Evolutionary conservation across 2,888 invertebrate species (phyloP).

Genomic region (Endotricha flammealis): DNA sequence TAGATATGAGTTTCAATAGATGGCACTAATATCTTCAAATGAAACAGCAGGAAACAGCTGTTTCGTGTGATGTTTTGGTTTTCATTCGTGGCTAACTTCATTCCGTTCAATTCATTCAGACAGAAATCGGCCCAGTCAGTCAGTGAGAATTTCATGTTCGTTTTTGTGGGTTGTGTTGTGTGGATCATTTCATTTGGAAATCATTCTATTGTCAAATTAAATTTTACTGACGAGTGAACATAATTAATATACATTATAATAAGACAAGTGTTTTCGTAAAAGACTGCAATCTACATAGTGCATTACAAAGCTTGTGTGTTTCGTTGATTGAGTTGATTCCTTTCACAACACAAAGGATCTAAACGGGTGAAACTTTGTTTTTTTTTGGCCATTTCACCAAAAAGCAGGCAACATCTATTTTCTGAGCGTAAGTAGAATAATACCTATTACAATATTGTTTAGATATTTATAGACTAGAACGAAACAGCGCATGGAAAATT

Average conservation of each 20-base stretch:
- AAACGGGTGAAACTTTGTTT: slow-evolving; percentile 35
- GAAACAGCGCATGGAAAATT: too few relatives aligned
- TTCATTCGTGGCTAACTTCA: slow-evolving; percentile 51
- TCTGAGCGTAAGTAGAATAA: slow-evolving; percentile 38
- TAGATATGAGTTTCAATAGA: slow-evolving; percentile 15
- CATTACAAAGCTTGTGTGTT: slow-evolving; percentile 29
- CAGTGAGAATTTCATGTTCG: slow-evolving; percentile 44
- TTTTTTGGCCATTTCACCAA: slow-evolving; percentile 39
- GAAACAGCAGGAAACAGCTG: slow-evolving; percentile 63
- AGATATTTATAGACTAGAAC: too few relatives aligned
- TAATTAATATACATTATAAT: slow-evolving; percentile 20
- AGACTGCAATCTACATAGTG: slow-evolving; percentile 20
- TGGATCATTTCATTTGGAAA: slow-evolving; percentile 34
- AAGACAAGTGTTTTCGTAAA: not conserved
- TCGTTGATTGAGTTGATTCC: slow-evolving; percentile 41
- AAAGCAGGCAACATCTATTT: slow-evolving; percentile 17
- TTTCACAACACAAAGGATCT: slow-evolving; percentile 73
- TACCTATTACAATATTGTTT: not conserved
- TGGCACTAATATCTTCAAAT: slow-evolving; percentile 25
- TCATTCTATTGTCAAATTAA: slow-evolving; percentile 34
- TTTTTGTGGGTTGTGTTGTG: slow-evolving; percentile 38
- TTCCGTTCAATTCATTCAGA: slow-evolving; percentile 26
- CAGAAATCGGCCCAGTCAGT: slow-evolving; percentile 28
- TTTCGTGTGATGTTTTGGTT: slow-evolving; percentile 45
- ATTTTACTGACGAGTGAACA: slow-evolving; percentile 36